These are phyloP conservation scores for Tachyglossus aculeatus DNA, from an alignment of 2,797 vertebrate genomes.

Conservation along the genomic window DNA sequence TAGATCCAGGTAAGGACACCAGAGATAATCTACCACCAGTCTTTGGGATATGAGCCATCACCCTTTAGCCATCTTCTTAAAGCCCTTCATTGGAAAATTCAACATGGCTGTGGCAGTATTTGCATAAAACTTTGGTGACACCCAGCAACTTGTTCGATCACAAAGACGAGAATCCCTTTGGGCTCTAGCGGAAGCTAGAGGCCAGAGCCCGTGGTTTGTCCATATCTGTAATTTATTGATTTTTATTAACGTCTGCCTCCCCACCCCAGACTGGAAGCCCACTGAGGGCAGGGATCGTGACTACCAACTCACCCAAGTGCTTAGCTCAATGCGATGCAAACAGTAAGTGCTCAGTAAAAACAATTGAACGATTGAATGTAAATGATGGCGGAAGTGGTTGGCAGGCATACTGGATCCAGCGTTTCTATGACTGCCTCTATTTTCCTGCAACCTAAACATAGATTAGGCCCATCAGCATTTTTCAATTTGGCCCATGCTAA, in stretches of 20 bases:
- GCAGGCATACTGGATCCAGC: too few species aligned
- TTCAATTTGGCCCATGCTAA: slow-evolving; percentile 1
- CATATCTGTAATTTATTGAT: too few species aligned
- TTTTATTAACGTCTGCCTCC: neutral
- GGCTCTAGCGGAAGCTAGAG: neutral
- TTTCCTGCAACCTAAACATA: slow-evolving; percentile 12
- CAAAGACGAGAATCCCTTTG: neutral
- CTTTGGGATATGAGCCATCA: neutral
- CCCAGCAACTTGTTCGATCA: slow-evolving; percentile 51
- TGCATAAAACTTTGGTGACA: slow-evolving; percentile 58
- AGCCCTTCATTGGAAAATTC: slow-evolving; percentile 18
- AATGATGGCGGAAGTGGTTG: too few species aligned
- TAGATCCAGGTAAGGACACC: neutral
- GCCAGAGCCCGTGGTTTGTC: slow-evolving; percentile 3
- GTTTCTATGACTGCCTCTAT: neutral
- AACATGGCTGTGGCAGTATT: slow-evolving; percentile 35
- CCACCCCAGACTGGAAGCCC: too few species aligned
- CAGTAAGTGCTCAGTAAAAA: too few species aligned
- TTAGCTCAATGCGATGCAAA: too few species aligned
- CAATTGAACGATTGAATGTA: too few species aligned
- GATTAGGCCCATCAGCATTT: neutral
- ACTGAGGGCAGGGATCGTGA: too few species aligned
- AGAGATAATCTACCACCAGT: neutral
- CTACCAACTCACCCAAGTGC: too few species aligned
- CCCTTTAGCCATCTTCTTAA: too few species aligned